These are phyloP conservation scores for Empis livida DNA, from an alignment of 2,888 invertebrate genomes.

Conservation along the genomic window DNA sequence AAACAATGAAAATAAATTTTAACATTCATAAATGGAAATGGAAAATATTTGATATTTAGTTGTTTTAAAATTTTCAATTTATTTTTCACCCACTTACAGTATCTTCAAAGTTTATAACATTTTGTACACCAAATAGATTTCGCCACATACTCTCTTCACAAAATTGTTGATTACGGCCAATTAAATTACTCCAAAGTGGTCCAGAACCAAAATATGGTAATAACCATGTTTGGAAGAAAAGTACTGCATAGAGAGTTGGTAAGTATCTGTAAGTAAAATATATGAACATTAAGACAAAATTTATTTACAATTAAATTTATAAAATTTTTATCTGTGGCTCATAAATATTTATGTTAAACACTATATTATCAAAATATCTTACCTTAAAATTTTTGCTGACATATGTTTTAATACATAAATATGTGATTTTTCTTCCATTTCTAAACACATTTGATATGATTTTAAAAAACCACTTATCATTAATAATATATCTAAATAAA, in stretches of 20 bases:
- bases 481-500: conserved; percentile 55
- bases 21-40: too few species aligned
- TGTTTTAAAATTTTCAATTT: neutral
- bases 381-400: conserved; percentile 50
- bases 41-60: too few species aligned
- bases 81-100: conserved; percentile 40
- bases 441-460: conserved; percentile 46
- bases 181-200: conserved; percentile 52
- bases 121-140: conserved; percentile 53
- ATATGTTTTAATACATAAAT: conserved; percentile 44
- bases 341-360: too few species aligned
- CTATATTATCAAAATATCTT: conserved; percentile 29
- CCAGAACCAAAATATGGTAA: conserved; percentile 51
- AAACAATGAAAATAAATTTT: neutral
- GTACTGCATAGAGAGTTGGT: conserved; percentile 47
- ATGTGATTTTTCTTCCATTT: conserved; percentile 39
- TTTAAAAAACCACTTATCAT: conserved; percentile 52
- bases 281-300: neutral
- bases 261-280: conserved; percentile 41
- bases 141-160: conserved; percentile 56
- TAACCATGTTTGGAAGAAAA: conserved; percentile 53
- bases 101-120: conserved; percentile 53
- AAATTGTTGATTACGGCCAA: conserved; percentile 48
- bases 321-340: too few species aligned
- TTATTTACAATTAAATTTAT: too few species aligned